phyloP scores from a whole-genome alignment of 2,888 invertebrate species.

The Dusona sp. region DNA sequence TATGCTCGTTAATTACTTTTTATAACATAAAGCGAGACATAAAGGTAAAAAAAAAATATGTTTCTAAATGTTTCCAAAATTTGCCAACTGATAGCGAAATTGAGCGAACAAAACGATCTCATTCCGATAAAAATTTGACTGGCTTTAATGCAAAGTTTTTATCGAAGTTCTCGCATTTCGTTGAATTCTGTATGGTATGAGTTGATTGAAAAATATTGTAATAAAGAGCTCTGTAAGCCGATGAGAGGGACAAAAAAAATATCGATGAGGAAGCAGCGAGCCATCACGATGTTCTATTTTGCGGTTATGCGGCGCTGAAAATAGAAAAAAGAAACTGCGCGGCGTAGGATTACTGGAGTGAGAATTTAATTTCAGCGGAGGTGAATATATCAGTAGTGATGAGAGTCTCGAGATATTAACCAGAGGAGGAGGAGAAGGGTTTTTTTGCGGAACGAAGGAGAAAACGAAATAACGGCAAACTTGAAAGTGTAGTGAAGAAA shows the following conservation, averaged over 20 bases:
- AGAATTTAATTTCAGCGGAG: constrained; percentile 34
- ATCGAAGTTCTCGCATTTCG: neutral
- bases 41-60: neutral
- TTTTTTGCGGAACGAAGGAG: constrained; percentile 8
- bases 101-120: too few species aligned
- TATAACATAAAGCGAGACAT: too few species aligned
- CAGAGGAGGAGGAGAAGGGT: neutral
- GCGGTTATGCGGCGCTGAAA: neutral
- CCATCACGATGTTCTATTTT: neutral
- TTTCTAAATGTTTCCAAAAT: neutral
- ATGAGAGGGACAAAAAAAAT: neutral
- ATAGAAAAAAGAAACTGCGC: neutral
- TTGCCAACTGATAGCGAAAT: too few species aligned
- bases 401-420: constrained; percentile 17
- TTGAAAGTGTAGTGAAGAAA: constrained; percentile 27
- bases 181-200: neutral
- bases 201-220: neutral
- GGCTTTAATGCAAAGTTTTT: neutral
- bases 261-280: neutral
- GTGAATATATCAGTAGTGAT: constrained; percentile 14
- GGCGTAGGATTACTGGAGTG: constrained; percentile 21
- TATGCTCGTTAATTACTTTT: neutral
- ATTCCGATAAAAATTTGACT: too few species aligned
- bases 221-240: neutral
- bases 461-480: constrained; percentile 13